Evolutionary conservation across 1,140 invertebrate species (phyloP).

Genomic region (Anagrus nilaparvatae): DNA sequence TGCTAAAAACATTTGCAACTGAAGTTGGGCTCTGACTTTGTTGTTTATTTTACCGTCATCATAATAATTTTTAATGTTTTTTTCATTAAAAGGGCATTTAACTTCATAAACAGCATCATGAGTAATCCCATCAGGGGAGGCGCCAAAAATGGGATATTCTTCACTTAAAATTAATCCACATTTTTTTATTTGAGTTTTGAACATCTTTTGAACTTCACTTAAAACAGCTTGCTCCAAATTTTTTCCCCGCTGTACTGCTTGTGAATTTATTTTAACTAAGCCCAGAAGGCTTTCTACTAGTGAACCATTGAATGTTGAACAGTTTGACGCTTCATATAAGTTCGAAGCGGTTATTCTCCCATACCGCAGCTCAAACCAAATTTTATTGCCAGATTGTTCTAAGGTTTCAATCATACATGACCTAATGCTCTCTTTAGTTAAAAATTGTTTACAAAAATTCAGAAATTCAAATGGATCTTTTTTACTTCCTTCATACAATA

Average conservation of each 20-base stretch:
- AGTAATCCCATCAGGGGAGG: slow-evolving; percentile 38
- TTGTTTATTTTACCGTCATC: slow-evolving; percentile 29
- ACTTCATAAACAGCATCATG: slow-evolving; percentile 40
- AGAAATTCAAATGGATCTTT: too few relatives aligned
- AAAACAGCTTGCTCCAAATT: slow-evolving; percentile 17
- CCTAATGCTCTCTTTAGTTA: too few relatives aligned
- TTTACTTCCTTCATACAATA: too few relatives aligned
- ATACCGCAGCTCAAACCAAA: slow-evolving; percentile 26
- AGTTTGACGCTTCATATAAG: slow-evolving; percentile 23
- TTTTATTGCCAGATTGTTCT: slow-evolving; percentile 16
- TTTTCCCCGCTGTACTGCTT: slow-evolving; percentile 20
- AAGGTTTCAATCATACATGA: too few relatives aligned
- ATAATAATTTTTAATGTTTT: slow-evolving; percentile 35
- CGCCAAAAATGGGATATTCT: slow-evolving; percentile 26
- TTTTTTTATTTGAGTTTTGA: slow-evolving; percentile 5
- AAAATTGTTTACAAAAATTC: too few relatives aligned
- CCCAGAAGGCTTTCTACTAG: slow-evolving; percentile 21
- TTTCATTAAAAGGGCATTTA: slow-evolving; percentile 36
- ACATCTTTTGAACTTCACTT: slow-evolving; percentile 7
- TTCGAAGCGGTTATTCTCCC: slow-evolving; percentile 29
- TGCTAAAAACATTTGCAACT: slow-evolving; percentile 40
- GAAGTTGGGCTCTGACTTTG: slow-evolving; percentile 40
- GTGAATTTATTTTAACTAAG: slow-evolving; percentile 17
- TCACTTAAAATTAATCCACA: slow-evolving; percentile 17
- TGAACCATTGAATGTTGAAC: slow-evolving; percentile 20